Conservation (phyloP, 1,140 invertebrate genomes). For the Hirudo medicinalis region DNA sequence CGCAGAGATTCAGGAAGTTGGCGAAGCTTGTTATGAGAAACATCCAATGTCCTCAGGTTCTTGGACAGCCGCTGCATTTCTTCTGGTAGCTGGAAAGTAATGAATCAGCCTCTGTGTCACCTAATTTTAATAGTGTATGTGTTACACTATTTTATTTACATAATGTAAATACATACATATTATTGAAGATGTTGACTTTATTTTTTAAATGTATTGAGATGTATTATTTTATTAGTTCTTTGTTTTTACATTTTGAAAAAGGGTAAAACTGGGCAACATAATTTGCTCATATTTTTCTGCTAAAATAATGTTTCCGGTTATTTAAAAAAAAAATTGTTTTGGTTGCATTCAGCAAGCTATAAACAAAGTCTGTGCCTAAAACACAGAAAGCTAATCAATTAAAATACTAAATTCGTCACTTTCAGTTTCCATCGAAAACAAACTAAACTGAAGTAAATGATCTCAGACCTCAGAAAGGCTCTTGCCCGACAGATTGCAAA, state of each 20-base stretch:
- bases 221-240: too few species aligned
- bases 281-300: too few species aligned
- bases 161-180: too few species aligned
- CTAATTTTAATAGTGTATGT: neutral
- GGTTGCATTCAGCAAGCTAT: too few species aligned
- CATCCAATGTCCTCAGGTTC: constrained; percentile 68
- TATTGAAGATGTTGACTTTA: too few species aligned
- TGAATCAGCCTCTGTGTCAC: constrained; percentile 11
- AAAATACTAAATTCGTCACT: constrained; percentile 2
- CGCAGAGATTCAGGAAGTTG: constrained; percentile 61
- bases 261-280: too few species aligned
- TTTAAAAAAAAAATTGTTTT: too few species aligned
- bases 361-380: too few species aligned
- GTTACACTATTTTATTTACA: too few species aligned
- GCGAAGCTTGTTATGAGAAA: constrained; percentile 76
- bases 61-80: constrained; percentile 44
- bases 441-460: neutral
- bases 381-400: neutral
- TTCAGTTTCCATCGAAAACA: neutral
- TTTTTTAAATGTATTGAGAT: too few species aligned
- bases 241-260: too few species aligned
- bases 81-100: constrained; percentile 39
- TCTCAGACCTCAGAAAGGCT: constrained; percentile 54
- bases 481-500: constrained; percentile 67
- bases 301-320: too few species aligned